Evolutionary conservation across 2,113 vertebrate genomes (phyloP), one percentile per base, ranked within the genome.

Genomic region (Anolis carolinensis): DNA sequence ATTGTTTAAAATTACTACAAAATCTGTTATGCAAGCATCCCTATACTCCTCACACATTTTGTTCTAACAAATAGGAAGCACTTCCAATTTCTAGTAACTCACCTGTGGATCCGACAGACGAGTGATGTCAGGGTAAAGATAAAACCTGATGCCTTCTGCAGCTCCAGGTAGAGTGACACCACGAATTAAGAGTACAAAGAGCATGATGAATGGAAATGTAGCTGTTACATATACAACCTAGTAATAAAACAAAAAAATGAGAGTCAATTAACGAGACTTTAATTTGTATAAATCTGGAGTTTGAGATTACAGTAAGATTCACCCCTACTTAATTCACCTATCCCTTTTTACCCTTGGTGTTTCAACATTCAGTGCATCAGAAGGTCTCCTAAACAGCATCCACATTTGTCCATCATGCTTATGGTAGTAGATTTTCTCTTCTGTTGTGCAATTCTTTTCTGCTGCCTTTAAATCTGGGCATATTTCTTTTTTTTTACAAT

Each of bases 101-200:
- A 99, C 99, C 97, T 99, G 97, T 79, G 99, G 98, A 89, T 99
- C 98, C 88, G 96, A 94, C 34, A 99, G 96, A 90, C 98, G 98
- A 82, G 94, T 95, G 89, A 99, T 96, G 91, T 99, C 89, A 0
- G 99, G 99, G 94, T 99, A 99, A 93, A 99, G 97, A 92, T 99
- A 99, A 95, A 99, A 99, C 91, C 98, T 99, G 95, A 99, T 99
- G 95, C 99, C 99, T 86, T 97, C 97, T 25, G 97, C 88, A n/a
- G 98, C 99, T 4, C 99, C 99, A 1, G 99, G 99, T 85, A 99
- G 95, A n/a, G 98, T 99, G 89, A 99, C 97, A 0, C 98, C 99
- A 32, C 98, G 98, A 82, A 99, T 95, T 90, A 99, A 93, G 36
- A 99, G 95, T 86, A 99, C 97, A 83, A 99, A 96, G n/a, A 99